Evolutionary conservation across 2,888 invertebrate genomes (phyloP).

Genomic region (Galeopsomyia nigrocyanea): DNA sequence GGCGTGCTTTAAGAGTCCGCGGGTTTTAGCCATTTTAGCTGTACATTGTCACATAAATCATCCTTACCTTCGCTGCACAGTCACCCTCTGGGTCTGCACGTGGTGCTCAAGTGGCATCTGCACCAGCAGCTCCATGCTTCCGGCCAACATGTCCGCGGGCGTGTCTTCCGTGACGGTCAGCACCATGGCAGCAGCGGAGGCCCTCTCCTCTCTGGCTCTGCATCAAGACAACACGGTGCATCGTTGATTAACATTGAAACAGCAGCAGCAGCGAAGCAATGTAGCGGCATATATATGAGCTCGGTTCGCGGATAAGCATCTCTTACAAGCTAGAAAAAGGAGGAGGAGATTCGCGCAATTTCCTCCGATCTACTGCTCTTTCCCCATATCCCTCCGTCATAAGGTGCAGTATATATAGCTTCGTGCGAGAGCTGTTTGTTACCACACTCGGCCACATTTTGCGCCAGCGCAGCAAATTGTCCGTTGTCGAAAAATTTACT

Average conservation of each 20-base stretch:
- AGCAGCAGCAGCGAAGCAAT: too few species aligned
- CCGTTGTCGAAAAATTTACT: too few species aligned
- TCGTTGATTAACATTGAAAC: too few species aligned
- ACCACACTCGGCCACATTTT: too few species aligned
- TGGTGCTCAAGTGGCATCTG: slow-evolving; percentile 71
- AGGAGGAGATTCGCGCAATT: slow-evolving; percentile 16
- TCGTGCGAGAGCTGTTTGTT: too few species aligned
- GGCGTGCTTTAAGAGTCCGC: slow-evolving; percentile 78
- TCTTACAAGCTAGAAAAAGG: background rate
- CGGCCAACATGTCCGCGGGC: slow-evolving; percentile 78
- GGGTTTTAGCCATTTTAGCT: too few species aligned
- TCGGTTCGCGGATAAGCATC: too few species aligned
- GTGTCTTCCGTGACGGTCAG: slow-evolving; percentile 77
- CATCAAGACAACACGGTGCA: slow-evolving; percentile 39
- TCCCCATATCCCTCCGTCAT: too few species aligned
- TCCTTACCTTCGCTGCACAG: slow-evolving; percentile 63
- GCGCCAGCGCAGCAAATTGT: too few species aligned
- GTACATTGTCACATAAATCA: background rate
- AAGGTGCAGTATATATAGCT: too few species aligned
- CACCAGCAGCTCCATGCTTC: slow-evolving; percentile 78
- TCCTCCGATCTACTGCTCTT: background rate
- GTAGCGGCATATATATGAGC: too few species aligned
- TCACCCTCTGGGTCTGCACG: slow-evolving; percentile 63
- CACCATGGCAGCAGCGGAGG: slow-evolving; percentile 64
- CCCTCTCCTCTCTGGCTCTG: slow-evolving; percentile 63